Conservation (phyloP, 2,888 invertebrate genomes). For the Lacanobia wlatinum region DNA sequence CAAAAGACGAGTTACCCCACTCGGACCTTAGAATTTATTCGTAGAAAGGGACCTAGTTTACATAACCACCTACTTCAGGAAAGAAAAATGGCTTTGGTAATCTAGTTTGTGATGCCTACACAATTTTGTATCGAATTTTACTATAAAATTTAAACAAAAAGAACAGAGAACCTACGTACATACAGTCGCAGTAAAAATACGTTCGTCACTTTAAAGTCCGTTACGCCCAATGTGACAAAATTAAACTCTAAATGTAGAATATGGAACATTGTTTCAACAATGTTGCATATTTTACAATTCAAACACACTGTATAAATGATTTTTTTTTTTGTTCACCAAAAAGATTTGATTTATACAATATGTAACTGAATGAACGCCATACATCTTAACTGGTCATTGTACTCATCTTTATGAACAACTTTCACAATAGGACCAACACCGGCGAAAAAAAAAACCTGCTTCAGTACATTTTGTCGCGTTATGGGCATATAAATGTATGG, state of each 20-base stretch:
- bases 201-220: background rate
- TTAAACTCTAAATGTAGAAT: background rate
- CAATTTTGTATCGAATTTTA: constrained; percentile 7
- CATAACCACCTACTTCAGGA: constrained; percentile 34
- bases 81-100: constrained; percentile 25
- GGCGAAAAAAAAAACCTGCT: no score
- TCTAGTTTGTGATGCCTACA: background rate
- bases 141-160: background rate
- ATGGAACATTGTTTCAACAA: background rate
- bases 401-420: no score
- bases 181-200: background rate
- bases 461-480: no score
- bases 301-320: no score
- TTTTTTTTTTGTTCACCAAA: no score
- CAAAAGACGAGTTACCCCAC: constrained; percentile 52
- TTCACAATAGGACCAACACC: no score
- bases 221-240: background rate
- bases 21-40: constrained; percentile 48
- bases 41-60: constrained; percentile 26
- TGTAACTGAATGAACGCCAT: no score
- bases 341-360: background rate
- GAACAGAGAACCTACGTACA: no score
- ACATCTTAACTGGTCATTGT: no score
- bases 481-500: no score
- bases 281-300: no score